Evolutionary conservation across 2,888 invertebrate genomes (phyloP).

Genomic region (Brenthis hecate): DNA sequence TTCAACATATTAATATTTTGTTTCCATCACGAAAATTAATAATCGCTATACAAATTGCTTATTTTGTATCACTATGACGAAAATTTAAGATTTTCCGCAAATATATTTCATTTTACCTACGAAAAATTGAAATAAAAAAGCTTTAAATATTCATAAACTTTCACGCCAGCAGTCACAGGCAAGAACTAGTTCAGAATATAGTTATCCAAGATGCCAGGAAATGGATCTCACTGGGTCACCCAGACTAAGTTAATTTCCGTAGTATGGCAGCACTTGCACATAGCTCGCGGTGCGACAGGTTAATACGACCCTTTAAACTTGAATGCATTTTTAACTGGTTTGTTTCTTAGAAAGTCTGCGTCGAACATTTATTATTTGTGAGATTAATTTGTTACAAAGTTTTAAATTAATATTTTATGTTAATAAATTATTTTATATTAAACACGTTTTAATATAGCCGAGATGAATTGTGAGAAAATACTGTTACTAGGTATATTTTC

Average conservation of each 20-base stretch:
- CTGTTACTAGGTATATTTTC: no score
- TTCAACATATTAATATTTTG: no score
- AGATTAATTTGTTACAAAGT: slow-evolving; percentile 23
- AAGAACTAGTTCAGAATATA: not conserved
- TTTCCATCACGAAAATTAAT: no score
- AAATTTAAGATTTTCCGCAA: no score
- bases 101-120: no score
- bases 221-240: slow-evolving; percentile 17
- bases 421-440: not conserved
- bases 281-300: slow-evolving; percentile 34
- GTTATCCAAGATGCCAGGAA: slow-evolving; percentile 16
- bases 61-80: no score
- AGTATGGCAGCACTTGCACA: slow-evolving; percentile 34
- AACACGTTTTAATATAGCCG: no score
- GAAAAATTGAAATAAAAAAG: no score
- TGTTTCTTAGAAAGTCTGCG: slow-evolving; percentile 19
- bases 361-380: slow-evolving; percentile 24
- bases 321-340: slow-evolving; percentile 38
- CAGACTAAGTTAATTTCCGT: slow-evolving; percentile 57
- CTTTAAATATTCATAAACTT: no score
- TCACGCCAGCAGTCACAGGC: not conserved
- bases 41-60: no score
- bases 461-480: no score
- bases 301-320: slow-evolving; percentile 38
- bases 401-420: slow-evolving; percentile 2